These are phyloP conservation scores for Homalodisca vitripennis DNA, from an alignment of 1,140 invertebrate species.

Conservation along the genomic window DNA sequence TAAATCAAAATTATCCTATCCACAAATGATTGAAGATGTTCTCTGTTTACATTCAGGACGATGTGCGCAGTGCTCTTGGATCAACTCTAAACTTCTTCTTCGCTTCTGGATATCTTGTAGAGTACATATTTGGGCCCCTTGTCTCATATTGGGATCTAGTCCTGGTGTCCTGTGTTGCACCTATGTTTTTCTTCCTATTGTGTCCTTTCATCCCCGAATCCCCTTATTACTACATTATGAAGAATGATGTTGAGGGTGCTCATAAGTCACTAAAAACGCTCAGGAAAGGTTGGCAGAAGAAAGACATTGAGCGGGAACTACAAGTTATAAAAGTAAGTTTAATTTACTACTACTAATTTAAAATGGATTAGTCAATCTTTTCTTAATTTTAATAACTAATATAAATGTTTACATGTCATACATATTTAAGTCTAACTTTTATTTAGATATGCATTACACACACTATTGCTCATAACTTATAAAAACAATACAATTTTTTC, in stretches of 20 bases:
- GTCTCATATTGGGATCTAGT: constrained; percentile 65
- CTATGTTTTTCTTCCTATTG: constrained; percentile 61
- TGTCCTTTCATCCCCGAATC: constrained; percentile 79
- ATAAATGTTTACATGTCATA: no score
- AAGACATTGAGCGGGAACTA: constrained; percentile 16
- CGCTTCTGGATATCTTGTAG: constrained; percentile 70
- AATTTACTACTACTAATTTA: no score
- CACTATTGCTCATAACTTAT: no score
- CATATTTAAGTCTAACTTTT: no score
- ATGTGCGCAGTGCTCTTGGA: constrained; percentile 49
- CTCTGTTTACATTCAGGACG: no score
- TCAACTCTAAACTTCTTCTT: constrained; percentile 80
- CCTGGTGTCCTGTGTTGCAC: constrained; percentile 59
- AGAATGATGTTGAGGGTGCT: constrained; percentile 1
- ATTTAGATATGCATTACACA: no score
- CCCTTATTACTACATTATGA: constrained; percentile 57
- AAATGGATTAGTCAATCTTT: no score
- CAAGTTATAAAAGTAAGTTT: constrained; percentile 9
- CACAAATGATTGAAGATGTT: no score
- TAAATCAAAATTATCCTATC: no score
- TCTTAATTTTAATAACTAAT: no score
- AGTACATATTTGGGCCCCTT: constrained; percentile 73
- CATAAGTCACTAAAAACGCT: constrained; percentile 11
- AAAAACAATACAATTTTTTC: no score
- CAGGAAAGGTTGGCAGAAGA: constrained; percentile 10